phyloP scores from a whole-genome alignment of 2,113 vertebrate genomes.

The mouse (Mus musculus) region DNA sequence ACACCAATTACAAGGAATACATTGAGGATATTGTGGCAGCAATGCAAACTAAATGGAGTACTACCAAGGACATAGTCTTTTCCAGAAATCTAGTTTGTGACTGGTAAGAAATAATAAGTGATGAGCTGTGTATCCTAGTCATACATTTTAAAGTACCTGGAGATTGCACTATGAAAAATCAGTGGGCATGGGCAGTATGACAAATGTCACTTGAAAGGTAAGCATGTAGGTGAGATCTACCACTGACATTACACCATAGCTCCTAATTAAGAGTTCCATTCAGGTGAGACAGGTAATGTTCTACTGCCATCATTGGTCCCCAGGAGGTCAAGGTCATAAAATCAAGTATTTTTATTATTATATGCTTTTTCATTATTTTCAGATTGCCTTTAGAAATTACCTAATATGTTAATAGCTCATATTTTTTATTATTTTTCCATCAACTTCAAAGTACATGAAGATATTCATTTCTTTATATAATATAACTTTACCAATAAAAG shows the following conservation, averaged over 20 bases:
- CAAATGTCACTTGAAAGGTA: not conserved
- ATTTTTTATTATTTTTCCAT: not conserved
- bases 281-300: not conserved
- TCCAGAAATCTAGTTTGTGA: not conserved
- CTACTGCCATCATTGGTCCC: not conserved
- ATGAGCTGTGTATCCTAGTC: not conserved
- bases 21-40: not conserved
- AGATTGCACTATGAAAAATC: not conserved
- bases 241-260: not conserved
- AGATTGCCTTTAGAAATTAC: not conserved
- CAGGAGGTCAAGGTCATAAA: not conserved
- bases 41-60: not conserved
- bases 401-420: not conserved
- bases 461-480: not conserved
- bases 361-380: not conserved
- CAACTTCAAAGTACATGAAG: not conserved
- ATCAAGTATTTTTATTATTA: not conserved
- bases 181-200: not conserved
- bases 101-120: not conserved
- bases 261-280: not conserved
- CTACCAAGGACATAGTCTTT: not conserved
- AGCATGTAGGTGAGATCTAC: not conserved
- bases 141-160: not conserved
- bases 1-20: not conserved
- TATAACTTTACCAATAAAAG: not conserved